phyloP scores from a whole-genome alignment of 2,797 vertebrate genomes.

The Scleropages formosus region DNA sequence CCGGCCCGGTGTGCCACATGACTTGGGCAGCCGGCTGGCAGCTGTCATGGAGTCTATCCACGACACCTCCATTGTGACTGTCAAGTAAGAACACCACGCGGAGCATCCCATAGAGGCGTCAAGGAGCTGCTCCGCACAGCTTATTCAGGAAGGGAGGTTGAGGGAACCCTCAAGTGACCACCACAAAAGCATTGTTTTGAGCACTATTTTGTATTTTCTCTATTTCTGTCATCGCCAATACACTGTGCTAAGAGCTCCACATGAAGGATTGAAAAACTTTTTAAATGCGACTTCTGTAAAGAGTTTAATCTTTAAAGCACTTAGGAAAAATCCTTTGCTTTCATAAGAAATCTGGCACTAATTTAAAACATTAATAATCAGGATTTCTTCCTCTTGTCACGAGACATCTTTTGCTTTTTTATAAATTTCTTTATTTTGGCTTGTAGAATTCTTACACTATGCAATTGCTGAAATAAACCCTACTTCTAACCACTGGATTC shows the following conservation, averaged over 20 bases:
- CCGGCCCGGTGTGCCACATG: slow-evolving; percentile 82
- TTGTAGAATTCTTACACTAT: slow-evolving; percentile 29
- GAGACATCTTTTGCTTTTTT: too few species aligned
- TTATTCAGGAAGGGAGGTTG: slow-evolving; percentile 28
- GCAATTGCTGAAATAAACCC: slow-evolving; percentile 33
- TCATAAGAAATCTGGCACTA: too few species aligned
- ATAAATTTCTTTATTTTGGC: slow-evolving; percentile 14
- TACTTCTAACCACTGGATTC: slow-evolving; percentile 21
- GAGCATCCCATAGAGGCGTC: background rate
- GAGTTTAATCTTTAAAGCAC: too few species aligned
- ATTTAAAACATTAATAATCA: too few species aligned
- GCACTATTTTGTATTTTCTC: slow-evolving; percentile 41
- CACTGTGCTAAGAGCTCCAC: background rate
- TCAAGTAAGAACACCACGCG: slow-evolving; percentile 65
- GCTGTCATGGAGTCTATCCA: slow-evolving; percentile 95
- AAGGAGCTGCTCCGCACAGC: slow-evolving; percentile 1
- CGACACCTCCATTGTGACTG: slow-evolving; percentile 72
- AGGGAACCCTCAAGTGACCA: slow-evolving; percentile 23
- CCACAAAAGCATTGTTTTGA: slow-evolving; percentile 32
- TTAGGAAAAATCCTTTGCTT: too few species aligned
- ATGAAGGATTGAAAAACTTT: background rate
- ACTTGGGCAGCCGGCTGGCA: slow-evolving; percentile 89
- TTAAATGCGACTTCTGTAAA: background rate
- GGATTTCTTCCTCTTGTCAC: too few species aligned
- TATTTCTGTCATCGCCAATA: slow-evolving; percentile 18